These are phyloP conservation scores for Donacobius atricapilla DNA, from an alignment of 2,113 vertebrate species.

Conservation along the genomic window DNA sequence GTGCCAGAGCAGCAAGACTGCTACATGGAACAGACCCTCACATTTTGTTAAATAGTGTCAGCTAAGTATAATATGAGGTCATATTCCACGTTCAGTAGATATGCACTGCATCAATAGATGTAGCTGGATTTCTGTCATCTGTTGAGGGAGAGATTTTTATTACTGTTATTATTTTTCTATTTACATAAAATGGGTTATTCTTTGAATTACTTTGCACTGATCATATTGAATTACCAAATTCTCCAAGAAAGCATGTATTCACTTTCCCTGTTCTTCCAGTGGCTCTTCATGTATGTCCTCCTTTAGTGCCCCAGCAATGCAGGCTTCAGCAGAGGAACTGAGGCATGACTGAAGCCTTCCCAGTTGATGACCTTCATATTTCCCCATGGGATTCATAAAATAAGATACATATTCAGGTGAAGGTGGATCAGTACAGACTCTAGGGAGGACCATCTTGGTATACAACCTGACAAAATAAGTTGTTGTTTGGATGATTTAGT, in stretches of 20 bases:
- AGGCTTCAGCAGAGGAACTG: background rate
- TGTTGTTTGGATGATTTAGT: background rate
- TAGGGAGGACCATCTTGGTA: background rate
- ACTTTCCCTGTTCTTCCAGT: background rate
- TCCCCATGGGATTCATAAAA: background rate
- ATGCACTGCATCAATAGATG: background rate
- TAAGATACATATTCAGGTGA: background rate
- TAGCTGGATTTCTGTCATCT: background rate
- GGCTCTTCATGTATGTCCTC: background rate
- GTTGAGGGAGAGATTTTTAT: background rate
- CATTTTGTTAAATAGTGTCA: background rate
- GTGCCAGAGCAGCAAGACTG: background rate
- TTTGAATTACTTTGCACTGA: background rate
- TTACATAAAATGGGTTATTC: background rate
- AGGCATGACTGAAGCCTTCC: background rate
- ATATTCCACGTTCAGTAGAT: background rate
- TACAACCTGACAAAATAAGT: background rate
- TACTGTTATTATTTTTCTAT: background rate
- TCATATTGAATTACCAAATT: background rate
- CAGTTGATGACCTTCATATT: background rate
- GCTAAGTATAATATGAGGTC: background rate
- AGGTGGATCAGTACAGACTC: background rate
- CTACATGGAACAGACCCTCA: rapidly evolving
- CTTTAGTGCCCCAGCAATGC: background rate
- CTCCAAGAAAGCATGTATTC: background rate